Evolutionary conservation across 2,797 vertebrate genomes (phyloP).

Genomic region (Trichosurus vulpecula): DNA sequence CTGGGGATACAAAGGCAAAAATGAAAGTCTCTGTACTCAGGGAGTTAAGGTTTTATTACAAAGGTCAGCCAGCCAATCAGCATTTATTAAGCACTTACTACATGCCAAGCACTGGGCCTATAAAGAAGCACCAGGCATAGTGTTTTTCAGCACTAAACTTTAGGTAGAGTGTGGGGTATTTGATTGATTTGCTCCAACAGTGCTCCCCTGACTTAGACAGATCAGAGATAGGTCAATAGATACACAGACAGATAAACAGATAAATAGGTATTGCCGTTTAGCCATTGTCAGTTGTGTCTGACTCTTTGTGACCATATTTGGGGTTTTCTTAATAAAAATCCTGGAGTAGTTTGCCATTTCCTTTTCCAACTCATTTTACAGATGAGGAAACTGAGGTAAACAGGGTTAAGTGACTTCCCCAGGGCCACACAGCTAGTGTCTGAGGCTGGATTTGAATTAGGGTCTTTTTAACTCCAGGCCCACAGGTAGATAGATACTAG

Average conservation of each 20-base stretch:
- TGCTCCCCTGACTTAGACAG: neutral
- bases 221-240: neutral
- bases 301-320: too few relatives aligned
- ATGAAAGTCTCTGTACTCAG: neutral
- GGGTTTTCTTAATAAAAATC: too few relatives aligned
- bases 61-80: neutral
- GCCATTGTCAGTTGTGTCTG: too few relatives aligned
- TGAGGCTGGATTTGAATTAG: too few relatives aligned
- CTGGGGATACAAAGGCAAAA: neutral
- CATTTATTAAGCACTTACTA: neutral
- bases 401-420: too few relatives aligned
- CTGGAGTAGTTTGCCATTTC: too few relatives aligned
- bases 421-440: too few relatives aligned
- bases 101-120: neutral
- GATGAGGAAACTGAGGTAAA: too few relatives aligned
- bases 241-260: neutral
- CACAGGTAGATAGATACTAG: neutral
- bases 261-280: neutral
- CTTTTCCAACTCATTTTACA: too few relatives aligned
- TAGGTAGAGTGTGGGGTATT: neutral
- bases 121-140: neutral
- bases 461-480: too few relatives aligned
- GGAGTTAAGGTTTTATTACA: neutral
- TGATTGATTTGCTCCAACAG: neutral
- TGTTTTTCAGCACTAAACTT: neutral